phyloP scores from a whole-genome alignment of 37 sponge, comb jelly and placozoan species.

The Eunapius fragilis region DNA sequence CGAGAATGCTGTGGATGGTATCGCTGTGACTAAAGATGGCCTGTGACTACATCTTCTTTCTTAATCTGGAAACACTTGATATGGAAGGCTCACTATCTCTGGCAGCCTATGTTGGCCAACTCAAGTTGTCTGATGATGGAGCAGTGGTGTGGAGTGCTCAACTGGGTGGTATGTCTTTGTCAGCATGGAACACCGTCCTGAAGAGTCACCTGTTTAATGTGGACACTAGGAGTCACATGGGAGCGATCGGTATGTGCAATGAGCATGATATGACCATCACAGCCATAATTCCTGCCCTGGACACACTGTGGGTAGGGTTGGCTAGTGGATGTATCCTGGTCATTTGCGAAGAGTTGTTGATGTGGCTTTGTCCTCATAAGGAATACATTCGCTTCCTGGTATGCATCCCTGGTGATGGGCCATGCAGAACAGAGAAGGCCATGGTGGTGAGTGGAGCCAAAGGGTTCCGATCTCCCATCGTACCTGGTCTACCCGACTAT shows the following conservation, averaged over 20 bases:
- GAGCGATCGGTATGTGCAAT: background rate
- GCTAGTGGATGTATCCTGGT: constrained; percentile 76
- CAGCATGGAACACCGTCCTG: constrained; percentile 57
- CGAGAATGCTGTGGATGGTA: constrained; percentile 64
- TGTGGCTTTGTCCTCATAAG: constrained; percentile 43
- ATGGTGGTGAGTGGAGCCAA: constrained; percentile 72
- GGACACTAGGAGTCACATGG: constrained; percentile 2
- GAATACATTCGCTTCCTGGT: constrained; percentile 56
- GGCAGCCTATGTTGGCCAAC: background rate
- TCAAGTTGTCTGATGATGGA: background rate
- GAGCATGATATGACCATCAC: constrained; percentile 46
- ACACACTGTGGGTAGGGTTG: constrained; percentile 85
- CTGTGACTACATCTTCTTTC: constrained; percentile 74
- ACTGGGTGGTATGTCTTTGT: constrained; percentile 35
- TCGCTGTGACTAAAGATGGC: constrained; percentile 44
- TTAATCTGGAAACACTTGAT: constrained; percentile 54
- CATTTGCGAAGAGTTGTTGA: constrained; percentile 30
- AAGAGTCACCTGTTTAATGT: constrained; percentile 32
- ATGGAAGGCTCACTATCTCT: constrained; percentile 33
- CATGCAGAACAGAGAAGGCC: constrained; percentile 59
- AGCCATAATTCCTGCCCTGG: constrained; percentile 60
- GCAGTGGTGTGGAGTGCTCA: constrained; percentile 77
- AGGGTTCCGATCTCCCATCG: constrained; percentile 20
- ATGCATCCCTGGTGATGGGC: constrained; percentile 37
- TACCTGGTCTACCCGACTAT: background rate